phyloP scores from a whole-genome alignment of 2,797 vertebrate genomes.

The Pseudomugil gertrudae region DNA sequence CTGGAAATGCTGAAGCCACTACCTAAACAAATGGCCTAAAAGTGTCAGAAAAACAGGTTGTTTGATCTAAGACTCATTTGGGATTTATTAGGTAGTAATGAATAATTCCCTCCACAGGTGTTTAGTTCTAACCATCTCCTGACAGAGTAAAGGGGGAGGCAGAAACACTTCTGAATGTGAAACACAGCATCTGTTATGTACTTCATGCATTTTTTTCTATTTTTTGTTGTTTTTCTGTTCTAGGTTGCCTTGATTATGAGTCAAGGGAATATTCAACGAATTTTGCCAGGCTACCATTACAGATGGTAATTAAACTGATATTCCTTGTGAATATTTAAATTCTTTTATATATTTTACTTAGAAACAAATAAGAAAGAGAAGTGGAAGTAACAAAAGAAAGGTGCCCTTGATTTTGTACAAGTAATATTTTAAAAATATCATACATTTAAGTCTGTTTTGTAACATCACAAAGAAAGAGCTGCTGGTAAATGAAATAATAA shows the following conservation, averaged over 20 bases:
- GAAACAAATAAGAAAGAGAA: no score
- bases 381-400: no score
- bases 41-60: no score
- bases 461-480: neutral
- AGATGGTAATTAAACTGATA: no score
- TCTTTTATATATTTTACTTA: no score
- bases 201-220: neutral
- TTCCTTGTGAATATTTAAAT: no score
- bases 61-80: no score
- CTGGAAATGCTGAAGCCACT: neutral
- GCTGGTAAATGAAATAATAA: conserved; percentile 11
- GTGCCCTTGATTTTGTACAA: neutral
- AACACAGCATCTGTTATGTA: neutral
- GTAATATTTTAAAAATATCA: neutral
- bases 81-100: no score
- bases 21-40: neutral
- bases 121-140: neutral
- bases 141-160: neutral
- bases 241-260: no score
- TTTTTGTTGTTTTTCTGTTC: neutral
- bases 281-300: no score
- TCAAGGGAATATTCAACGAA: no score
- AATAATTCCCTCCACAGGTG: no score
- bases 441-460: neutral
- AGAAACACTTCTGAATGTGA: neutral